Evolutionary conservation across 2,888 invertebrate species (phyloP).

Genomic region (Coelogynopora nodosa): DNA sequence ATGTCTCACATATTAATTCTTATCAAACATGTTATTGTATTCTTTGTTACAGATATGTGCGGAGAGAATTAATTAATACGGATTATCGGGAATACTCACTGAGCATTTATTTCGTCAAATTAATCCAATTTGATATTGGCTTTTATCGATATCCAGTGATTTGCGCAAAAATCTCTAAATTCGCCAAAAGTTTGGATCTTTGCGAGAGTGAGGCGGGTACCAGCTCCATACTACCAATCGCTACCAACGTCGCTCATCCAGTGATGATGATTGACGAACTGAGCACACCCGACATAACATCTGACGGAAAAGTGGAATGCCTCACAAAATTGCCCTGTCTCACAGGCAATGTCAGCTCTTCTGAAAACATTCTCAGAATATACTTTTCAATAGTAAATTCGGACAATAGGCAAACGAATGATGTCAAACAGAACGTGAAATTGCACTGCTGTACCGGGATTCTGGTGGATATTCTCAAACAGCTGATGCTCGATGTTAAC

Average conservation of each 20-base stretch:
- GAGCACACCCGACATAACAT: background rate
- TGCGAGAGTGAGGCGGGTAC: background rate
- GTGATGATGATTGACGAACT: background rate
- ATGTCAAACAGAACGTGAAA: conserved; percentile 13
- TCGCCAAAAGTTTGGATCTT: background rate
- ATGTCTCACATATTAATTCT: too few relatives aligned
- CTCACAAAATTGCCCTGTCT: background rate
- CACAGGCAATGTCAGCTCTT: too few relatives aligned
- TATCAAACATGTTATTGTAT: too few relatives aligned
- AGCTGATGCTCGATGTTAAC: conserved; percentile 9
- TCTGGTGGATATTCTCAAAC: conserved; percentile 17
- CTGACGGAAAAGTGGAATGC: background rate
- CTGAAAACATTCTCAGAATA: too few relatives aligned
- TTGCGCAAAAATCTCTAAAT: background rate
- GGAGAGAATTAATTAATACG: too few relatives aligned
- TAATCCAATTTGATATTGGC: too few relatives aligned
- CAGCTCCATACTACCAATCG: background rate
- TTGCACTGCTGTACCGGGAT: conserved; percentile 36
- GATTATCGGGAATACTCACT: too few relatives aligned
- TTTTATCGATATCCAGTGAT: background rate
- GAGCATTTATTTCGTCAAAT: too few relatives aligned
- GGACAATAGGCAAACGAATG: too few relatives aligned
- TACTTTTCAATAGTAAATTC: too few relatives aligned
- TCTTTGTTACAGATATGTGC: too few relatives aligned
- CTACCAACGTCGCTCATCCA: background rate